phyloP scores from a whole-genome alignment of 2,797 vertebrate genomes.

The Acridotheres tristis region DNA sequence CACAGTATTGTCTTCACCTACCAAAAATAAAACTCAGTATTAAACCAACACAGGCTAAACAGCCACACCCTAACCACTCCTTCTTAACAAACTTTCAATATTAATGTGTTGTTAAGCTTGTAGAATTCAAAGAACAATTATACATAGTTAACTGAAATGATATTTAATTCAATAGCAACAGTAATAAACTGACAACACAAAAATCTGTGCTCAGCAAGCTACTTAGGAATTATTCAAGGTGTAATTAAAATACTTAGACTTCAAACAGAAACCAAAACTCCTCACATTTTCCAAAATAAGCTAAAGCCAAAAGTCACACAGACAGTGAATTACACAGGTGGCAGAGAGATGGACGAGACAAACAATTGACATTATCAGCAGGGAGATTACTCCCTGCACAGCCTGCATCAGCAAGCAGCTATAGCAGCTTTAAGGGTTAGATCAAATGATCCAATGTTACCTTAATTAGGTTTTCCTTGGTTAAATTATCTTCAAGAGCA shows the following conservation, averaged over 20 bases:
- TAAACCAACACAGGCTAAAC: background rate
- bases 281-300: background rate
- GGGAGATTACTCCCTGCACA: background rate
- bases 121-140: background rate
- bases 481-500: constrained; percentile 9
- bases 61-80: background rate
- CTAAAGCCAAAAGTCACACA: background rate
- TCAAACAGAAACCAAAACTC: background rate
- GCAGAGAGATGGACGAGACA: background rate
- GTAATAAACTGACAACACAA: background rate
- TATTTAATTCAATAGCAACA: background rate
- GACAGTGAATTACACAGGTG: background rate
- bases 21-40: background rate
- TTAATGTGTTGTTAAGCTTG: background rate
- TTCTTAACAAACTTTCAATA: background rate
- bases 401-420: background rate
- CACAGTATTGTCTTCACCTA: background rate
- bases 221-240: background rate
- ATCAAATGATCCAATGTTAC: background rate
- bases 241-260: background rate
- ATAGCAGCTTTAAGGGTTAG: background rate
- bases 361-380: background rate
- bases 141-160: background rate
- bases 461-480: background rate
- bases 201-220: background rate